Evolutionary conservation across 1,140 invertebrate species (phyloP), one percentile per base, ranked within the genome.

Genomic region (Antheraea pernyi): DNA sequence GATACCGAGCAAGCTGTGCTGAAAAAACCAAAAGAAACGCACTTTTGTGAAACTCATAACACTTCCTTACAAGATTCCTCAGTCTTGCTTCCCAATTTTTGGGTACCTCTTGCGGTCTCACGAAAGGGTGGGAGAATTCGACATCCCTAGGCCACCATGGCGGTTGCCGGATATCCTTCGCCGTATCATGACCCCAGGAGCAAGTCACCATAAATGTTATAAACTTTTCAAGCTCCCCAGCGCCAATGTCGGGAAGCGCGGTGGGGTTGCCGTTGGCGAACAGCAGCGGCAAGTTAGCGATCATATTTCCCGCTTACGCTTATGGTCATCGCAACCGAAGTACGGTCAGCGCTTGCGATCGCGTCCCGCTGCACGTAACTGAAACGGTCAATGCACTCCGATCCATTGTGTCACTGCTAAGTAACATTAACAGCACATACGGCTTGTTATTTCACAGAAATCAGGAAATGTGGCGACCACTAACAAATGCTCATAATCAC

Each of bases 161-260:
- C 13, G 95, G 95, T 71, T 88, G 84, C 48, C 92, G 90, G 64
- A 95, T 94, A 65, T 93, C 92, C 71, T 94, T 94, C 36, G 89
- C 92, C 5, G 93, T 93, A 70, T 94, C 93, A 73, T 95, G 94
- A 22, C 95, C 95, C 88, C 94, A 93, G 42, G 95, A 96, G 92
- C 95, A 96, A 80, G 95, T 94, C 65, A 96, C 94, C 95, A 96
- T 95, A 79, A 96, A 96, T 69, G 95, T 94, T 80, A 96, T 94
- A 81, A 96, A 96, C 67, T 93, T 94, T 89, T 96, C 95, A 73
- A 96, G 80, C 78, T 96, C 94, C 39, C 80, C 81, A 78, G 94
- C 83, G 37, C 92, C 93, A 62, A 95, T 95, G 79, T 94, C 94
- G 66, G 94, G 93, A 66, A 96, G 84, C 18, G 95, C 95, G 65